Base-by-base conservation (phyloP, 2,797 vertebrate genomes). In the Limosa lapponica region DNA sequence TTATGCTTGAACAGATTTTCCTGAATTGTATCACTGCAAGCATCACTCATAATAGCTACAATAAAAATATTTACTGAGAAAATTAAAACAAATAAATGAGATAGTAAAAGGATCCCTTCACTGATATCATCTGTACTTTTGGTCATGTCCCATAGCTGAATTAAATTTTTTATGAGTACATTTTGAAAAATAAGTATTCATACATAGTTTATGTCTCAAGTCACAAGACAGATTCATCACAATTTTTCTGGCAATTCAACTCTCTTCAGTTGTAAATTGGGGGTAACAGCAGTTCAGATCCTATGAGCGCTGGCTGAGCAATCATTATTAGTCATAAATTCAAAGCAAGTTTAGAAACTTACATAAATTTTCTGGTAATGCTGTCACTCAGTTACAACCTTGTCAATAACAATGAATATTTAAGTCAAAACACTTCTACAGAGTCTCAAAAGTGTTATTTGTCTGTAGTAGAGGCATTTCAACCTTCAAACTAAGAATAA, bases 321-420 rank as follows among this genome's bases (percentile, higher is more conserved):
- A 95, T 87, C 88, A 79, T 61, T 87, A 94, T 85, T 95, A 93
- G 91, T 93, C 91, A 95, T 80, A 93, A 92, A 94, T 77, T 85
- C 67, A 89, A 94, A 87, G 74, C 32, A 72, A 49, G 6, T 51
- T 90, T 66, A 95, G 75, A 88, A 94, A 82, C 44, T 91, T 79
- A 86, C 41, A 17, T 79, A 84, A 82, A 54, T 73, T 94, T 93
- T 92, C 77, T 72, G 82, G 91, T 94, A 92, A 96, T 43, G 34
- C 49, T 87, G 87, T 93, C 82, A 90, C 66, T 70, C 81, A 93
- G 43, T 57, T 78, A 91, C 87, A 92, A 65, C 28, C 58, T 78
- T 74, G 77, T 97, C 88, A 93, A 92, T 88, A 93, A 64, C 72
- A 81, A 94, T 51, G 37, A 88, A 82, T 89, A 82, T 77, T 95